Percentiles rank a stretch among this genome's conserved stretches.
These are phyloP conservation scores for Pithecia hirsuta DNA, from an alignment of 2,797 vertebrate species.

Conservation along the genomic window DNA sequence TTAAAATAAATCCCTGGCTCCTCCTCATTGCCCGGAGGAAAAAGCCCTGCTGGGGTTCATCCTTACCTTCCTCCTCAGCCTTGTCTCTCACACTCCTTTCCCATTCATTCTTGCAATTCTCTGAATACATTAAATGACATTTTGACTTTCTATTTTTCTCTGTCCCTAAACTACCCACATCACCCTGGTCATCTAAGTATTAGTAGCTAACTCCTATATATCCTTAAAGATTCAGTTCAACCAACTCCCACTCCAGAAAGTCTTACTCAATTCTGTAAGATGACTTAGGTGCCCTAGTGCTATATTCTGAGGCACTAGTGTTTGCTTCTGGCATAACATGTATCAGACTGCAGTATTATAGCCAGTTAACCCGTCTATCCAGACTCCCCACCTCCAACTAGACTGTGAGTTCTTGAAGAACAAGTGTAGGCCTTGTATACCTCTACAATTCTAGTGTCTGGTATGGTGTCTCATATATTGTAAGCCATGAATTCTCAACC, in stretches of 20 bases:
- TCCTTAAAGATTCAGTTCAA: background rate
- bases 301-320: background rate
- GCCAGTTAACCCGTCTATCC: background rate
- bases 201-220: background rate
- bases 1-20: constrained; percentile 3
- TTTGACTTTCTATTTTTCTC: background rate
- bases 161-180: background rate
- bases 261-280: background rate
- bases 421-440: background rate
- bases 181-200: background rate
- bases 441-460: background rate
- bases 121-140: background rate
- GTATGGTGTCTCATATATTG: background rate
- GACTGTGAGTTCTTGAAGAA: background rate
- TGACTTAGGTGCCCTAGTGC: background rate
- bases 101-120: background rate
- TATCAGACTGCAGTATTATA: background rate
- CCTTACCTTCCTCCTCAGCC: background rate
- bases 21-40: background rate
- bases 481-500: background rate
- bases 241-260: background rate
- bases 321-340: background rate
- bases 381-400: background rate
- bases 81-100: background rate
- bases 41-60: background rate